Conservation (phyloP, 2,113 vertebrate genomes). For the Enhydra lutris region DNA sequence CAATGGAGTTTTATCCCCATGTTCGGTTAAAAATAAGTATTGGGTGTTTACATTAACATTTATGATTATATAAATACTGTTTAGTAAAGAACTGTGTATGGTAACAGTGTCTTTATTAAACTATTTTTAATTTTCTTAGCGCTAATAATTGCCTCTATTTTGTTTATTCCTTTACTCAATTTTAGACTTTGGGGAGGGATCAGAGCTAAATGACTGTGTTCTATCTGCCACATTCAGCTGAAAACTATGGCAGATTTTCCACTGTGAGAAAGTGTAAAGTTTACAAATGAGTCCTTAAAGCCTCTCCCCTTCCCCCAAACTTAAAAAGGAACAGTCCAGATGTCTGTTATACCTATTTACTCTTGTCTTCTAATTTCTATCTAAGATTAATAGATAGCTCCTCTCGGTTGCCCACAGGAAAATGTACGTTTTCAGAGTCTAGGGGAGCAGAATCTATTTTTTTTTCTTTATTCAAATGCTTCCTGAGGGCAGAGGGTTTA, state of each 20-base stretch:
- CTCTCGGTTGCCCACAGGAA: background rate
- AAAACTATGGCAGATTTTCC: background rate
- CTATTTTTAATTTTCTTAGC: slow-evolving; percentile 49
- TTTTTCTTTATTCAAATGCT: background rate
- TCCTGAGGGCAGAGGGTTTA: background rate
- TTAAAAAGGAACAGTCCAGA: background rate
- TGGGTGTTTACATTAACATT: slow-evolving; percentile 30
- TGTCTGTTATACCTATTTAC: background rate
- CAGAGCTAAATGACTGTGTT: background rate
- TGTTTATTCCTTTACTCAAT: slow-evolving; percentile 14
- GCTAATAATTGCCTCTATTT: slow-evolving; percentile 18
- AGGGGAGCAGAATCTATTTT: background rate
- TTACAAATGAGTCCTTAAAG: background rate
- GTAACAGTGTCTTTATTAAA: slow-evolving; percentile 7
- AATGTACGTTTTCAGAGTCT: background rate
- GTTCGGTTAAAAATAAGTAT: slow-evolving; percentile 10
- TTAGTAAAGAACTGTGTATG: background rate
- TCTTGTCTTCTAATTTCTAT: background rate
- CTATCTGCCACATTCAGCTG: background rate
- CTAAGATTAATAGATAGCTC: background rate
- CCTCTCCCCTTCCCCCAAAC: background rate
- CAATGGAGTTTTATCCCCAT: background rate
- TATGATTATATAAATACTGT: slow-evolving; percentile 1
- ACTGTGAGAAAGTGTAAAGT: background rate
- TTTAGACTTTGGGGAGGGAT: background rate